Evolutionary conservation across 2,113 vertebrate genomes (phyloP).

Genomic region (Mungos mungo): DNA sequence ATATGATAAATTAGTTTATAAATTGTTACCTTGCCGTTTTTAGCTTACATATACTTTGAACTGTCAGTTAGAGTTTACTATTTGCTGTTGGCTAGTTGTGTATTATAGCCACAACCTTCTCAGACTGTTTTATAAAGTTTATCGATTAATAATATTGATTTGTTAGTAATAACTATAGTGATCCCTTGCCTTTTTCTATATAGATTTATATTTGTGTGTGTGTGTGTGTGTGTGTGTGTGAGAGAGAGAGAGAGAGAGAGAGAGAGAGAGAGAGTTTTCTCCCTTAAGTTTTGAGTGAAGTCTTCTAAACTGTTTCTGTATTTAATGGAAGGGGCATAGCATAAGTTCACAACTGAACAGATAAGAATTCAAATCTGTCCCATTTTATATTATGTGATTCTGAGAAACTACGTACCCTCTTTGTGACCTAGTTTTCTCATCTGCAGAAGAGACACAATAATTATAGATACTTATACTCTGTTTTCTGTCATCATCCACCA

Average conservation of each 20-base stretch:
- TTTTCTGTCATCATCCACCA: neutral
- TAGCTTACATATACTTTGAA: neutral
- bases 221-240: neutral
- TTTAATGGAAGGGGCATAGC: neutral
- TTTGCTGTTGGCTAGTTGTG: constrained; percentile 27
- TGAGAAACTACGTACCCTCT: neutral
- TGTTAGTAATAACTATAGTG: neutral
- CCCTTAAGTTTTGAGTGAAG: neutral
- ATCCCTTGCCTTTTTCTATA: neutral
- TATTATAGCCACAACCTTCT: neutral
- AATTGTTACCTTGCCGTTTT: constrained; percentile 24
- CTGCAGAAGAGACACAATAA: neutral
- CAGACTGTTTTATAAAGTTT: neutral
- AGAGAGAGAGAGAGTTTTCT: neutral
- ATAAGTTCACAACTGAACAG: neutral
- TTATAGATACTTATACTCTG: neutral
- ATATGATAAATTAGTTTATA: neutral
- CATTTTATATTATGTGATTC: neutral
- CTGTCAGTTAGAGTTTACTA: neutral
- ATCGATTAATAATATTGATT: neutral
- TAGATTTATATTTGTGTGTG: neutral
- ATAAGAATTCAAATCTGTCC: neutral
- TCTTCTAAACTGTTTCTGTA: neutral
- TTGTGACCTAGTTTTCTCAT: neutral
- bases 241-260: too few relatives aligned